Base-by-base conservation (phyloP, 2,113 vertebrate genomes). In the Chionis minor region DNA sequence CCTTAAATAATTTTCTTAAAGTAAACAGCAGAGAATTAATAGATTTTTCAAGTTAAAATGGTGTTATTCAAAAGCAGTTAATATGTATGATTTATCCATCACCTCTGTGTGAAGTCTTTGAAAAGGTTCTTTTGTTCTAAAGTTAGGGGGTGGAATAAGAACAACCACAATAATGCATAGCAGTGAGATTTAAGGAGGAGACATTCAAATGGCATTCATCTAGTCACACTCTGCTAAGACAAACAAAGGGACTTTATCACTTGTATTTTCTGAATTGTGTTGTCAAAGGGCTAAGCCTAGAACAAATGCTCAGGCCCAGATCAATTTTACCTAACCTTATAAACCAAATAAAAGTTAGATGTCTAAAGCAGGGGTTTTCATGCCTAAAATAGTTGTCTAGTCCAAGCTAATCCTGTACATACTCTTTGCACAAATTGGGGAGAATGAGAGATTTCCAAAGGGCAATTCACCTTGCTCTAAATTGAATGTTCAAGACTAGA, bases 61-160 rank as follows among this genome's bases (percentile, higher is more conserved):
- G 40, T 87, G 78, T 84, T 97, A 97, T 97, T 96, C 91, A 97
- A 93, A 97, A 89, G 78, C 27, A 75, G 89, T 79, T 97, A 97
- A 97, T 97, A 93, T 96, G 95, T 97, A 94, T 97, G 94, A 97
- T 97, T 97, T 97, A 96, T 96, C 96, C 92, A 92, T 97, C 96
- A 97, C 95, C 96, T 95, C 86, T 92, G 81, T 82, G 81, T 96
- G 93, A 97, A 96, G 84, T 81, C 94, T 96, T 75, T 97, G 87
- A 92, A 96, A 91, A 95, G 95, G 44, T 95, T 96, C 96, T 87
- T 96, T 97, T 97, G 96, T 97, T 97, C 91, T 91, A 87, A 96
- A 97, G 89, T 95, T 97, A 96, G 89, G 91, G 95, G 96, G 96
- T 96, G 95, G 96, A 97, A 96, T 97, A 97, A 89, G 94, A 96